phyloP scores from a whole-genome alignment of 1,140 invertebrate genomes.

The Papilio dardanus region DNA sequence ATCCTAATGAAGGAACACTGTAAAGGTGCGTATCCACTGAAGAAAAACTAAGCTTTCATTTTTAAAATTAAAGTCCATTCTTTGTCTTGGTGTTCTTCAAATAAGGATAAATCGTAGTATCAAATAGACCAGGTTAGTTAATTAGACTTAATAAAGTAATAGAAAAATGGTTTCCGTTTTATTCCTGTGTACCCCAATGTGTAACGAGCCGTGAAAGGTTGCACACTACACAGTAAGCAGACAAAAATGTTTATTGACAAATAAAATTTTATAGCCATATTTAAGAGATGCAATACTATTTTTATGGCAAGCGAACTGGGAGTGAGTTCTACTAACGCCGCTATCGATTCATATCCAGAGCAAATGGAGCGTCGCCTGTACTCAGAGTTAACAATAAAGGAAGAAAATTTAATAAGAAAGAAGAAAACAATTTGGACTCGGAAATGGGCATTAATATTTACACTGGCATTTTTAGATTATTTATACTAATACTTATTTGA shows the following conservation, averaged over 20 bases:
- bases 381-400: background rate
- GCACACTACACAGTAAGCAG: background rate
- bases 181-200: background rate
- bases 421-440: background rate
- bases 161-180: background rate
- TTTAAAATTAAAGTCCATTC: background rate
- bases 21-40: background rate
- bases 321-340: constrained; percentile 10
- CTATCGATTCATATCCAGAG: background rate
- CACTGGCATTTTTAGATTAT: no score
- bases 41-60: background rate
- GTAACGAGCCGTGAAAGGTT: background rate
- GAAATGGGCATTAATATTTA: background rate
- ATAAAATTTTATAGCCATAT: constrained; percentile 5
- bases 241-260: constrained; percentile 15
- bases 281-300: constrained; percentile 17
- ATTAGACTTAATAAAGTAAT: background rate
- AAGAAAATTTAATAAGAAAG: background rate
- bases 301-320: background rate
- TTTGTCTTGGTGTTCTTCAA: no score
- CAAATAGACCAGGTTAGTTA: no score
- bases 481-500: no score
- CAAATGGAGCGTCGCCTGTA: constrained; percentile 2
- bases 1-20: background rate
- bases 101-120: no score